Percentiles rank a stretch among this genome's conserved stretches.
Evolutionary conservation across 1,140 invertebrate genomes (phyloP).

Genomic region (Atta texana): DNA sequence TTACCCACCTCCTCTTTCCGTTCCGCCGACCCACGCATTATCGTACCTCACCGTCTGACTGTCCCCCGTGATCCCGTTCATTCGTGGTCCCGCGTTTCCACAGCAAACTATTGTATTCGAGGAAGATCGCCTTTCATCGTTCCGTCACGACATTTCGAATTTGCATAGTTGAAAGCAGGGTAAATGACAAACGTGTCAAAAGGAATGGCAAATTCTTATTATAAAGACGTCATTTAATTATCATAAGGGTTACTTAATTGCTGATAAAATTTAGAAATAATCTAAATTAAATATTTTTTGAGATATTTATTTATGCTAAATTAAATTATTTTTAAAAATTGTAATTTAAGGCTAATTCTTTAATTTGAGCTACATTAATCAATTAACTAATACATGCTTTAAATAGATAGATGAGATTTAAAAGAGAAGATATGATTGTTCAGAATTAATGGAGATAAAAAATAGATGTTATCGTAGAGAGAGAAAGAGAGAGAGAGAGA

Average conservation of each 20-base stretch:
- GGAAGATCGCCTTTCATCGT: slow-evolving; percentile 48
- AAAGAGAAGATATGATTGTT: background rate
- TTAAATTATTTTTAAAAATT: no score
- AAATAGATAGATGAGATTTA: no score
- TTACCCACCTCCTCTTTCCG: slow-evolving; percentile 44
- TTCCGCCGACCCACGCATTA: slow-evolving; percentile 64
- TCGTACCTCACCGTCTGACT: slow-evolving; percentile 38
- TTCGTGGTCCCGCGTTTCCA: background rate
- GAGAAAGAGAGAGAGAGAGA: no score
- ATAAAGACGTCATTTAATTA: background rate
- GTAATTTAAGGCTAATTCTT: no score
- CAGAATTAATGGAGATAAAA: background rate
- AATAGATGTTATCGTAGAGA: background rate
- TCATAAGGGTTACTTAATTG: background rate
- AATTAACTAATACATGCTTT: background rate
- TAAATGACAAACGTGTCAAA: slow-evolving; percentile 13
- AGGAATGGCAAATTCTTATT: background rate
- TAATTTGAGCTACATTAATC: no score
- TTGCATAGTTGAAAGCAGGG: slow-evolving; percentile 23
- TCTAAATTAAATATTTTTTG: background rate
- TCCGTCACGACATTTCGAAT: slow-evolving; percentile 49
- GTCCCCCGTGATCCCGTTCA: slow-evolving; percentile 37
- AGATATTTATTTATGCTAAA: background rate
- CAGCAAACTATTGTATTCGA: slow-evolving; percentile 39
- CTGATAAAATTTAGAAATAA: background rate